Evolutionary conservation across 2,113 vertebrate species (phyloP), one percentile per base, ranked within the genome.

Genomic region (Labeo catla): DNA sequence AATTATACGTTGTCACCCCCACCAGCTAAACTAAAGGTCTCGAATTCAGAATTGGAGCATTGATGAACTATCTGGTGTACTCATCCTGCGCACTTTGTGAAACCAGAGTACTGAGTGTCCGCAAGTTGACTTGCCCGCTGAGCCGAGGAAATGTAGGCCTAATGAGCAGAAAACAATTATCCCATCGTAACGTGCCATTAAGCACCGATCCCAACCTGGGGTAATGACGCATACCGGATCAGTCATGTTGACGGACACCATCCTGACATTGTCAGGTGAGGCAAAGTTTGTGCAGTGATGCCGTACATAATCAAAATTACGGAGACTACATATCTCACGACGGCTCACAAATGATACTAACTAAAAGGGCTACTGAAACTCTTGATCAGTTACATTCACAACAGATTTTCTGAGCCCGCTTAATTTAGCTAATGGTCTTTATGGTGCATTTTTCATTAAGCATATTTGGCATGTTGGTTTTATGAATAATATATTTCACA

Each of bases 401-500:
- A 80, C 49, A 81, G 19, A 8, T 81, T 66, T 21, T 86, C 54
- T 86, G 39, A 54, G 28, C 66, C 21, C 45, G 23, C 66, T 88
- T 90, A 49, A 91, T 90, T 90, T 85, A 73, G 77, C 65, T 87
- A 87, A 89, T 88, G 61, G 84, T 19, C 10, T 86, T 86, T 76
- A 84, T 74, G 70, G 66, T 84, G 86, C 34, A 86, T 86, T 89
- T 90, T 86, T 91, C 70, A 90, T 70, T 65, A 87, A 87, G 77
- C 83, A 86, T 57, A 79, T 89, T 90, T 90, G 61, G 72, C 76
- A 87, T 89, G 87, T 88, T 90, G 68, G 68, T 88, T 89, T 89
- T 87, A 81, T 89, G 49, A 90, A 91, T 90, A 91, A 88, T 89
- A 87, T 87, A 89, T 91, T 90, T 87, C 86, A 89, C 83, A 87